These are phyloP conservation scores for Hipposideros larvatus DNA, from an alignment of 2,797 vertebrate genomes.

Conservation along the genomic window DNA sequence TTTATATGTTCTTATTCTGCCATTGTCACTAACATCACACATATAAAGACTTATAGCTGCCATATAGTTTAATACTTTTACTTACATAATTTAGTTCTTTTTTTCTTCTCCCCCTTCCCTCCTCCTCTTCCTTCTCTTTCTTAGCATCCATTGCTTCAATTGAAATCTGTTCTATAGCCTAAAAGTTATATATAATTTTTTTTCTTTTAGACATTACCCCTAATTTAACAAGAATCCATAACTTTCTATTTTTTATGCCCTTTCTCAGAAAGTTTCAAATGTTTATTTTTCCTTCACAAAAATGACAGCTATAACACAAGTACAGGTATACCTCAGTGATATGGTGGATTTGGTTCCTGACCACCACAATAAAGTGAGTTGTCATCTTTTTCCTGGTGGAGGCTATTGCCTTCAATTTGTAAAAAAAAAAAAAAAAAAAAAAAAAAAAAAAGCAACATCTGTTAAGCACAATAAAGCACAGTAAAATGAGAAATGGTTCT, in stretches of 20 bases:
- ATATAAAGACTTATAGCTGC: neutral
- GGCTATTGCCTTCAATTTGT: neutral
- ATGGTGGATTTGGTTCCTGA: neutral
- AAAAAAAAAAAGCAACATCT: neutral
- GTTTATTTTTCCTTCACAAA: neutral
- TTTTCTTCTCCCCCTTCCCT: rapidly evolving
- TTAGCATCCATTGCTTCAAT: neutral
- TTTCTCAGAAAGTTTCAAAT: neutral
- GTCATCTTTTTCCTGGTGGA: neutral
- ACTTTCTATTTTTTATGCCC: neutral
- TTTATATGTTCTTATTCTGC: neutral
- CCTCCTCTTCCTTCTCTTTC: neutral
- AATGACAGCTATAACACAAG: neutral
- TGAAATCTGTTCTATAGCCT: slow-evolving; percentile 7
- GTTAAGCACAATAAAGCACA: neutral
- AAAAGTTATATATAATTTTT: neutral
- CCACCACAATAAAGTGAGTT: neutral
- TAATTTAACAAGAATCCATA: neutral
- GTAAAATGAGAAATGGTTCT: neutral
- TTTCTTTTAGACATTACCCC: neutral
- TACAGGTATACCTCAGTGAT: neutral
- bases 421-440: neutral
- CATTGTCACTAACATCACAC: neutral
- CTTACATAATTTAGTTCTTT: neutral
- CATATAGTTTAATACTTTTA: neutral